These are phyloP conservation scores for Balanococcus diminutus DNA, from an alignment of 2,888 invertebrate genomes.

Conservation along the genomic window DNA sequence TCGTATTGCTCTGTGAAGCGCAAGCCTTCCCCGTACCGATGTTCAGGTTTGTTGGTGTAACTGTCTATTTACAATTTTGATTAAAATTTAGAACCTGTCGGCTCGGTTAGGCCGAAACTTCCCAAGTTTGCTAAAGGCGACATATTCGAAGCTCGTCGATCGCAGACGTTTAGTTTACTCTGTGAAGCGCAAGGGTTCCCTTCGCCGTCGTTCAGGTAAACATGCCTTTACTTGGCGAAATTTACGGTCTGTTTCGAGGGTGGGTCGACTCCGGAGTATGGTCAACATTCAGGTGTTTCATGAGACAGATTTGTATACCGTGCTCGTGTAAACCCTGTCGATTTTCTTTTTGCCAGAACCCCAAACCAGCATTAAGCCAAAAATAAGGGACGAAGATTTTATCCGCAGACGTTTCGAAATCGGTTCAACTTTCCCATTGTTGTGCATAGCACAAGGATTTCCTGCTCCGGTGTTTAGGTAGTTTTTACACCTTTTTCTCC, in stretches of 20 bases:
- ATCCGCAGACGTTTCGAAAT: constrained; percentile 55
- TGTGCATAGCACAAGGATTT: constrained; percentile 64
- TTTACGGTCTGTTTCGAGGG: not conserved
- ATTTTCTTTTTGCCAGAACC: constrained; percentile 60
- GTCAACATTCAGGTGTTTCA: constrained; percentile 12
- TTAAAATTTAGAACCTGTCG: constrained; percentile 60
- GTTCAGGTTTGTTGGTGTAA: constrained; percentile 66
- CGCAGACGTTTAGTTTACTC: constrained; percentile 64
- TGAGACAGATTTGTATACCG: not conserved
- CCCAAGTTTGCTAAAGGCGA: constrained; percentile 60
- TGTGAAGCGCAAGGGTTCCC: constrained; percentile 77
- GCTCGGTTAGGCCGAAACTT: constrained; percentile 62
- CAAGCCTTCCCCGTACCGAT: constrained; percentile 67
- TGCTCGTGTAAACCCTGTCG: not conserved
- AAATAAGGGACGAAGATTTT: constrained; percentile 62
- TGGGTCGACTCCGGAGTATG: constrained; percentile 7
- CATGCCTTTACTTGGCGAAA: constrained; percentile 58
- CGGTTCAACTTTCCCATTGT: constrained; percentile 55
- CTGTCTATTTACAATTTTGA: constrained; percentile 56
- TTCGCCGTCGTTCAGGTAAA: constrained; percentile 74
- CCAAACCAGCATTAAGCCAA: constrained; percentile 62
- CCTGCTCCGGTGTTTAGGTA: constrained; percentile 65
- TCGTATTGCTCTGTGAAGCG: constrained; percentile 62
- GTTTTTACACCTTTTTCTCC: constrained; percentile 51
- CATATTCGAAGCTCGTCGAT: constrained; percentile 54